A percentile compares a stretch with the other conserved stretches of the same genome.
phyloP scores from a whole-genome alignment of 2,888 invertebrate species.

The Chrysolina americana region DNA sequence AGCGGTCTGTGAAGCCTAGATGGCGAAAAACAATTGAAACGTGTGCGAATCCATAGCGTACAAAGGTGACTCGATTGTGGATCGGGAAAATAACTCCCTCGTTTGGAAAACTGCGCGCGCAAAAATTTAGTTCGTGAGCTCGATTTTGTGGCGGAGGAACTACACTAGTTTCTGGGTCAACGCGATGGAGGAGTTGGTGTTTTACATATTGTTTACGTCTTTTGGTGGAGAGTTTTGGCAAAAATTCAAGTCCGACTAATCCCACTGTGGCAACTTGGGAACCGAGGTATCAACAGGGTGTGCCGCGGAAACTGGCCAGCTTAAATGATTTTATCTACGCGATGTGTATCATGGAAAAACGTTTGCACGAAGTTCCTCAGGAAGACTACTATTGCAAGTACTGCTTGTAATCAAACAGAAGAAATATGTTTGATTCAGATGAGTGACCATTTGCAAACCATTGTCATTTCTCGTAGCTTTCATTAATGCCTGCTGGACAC shows the following conservation, averaged over 20 bases:
- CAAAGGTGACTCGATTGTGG: slow-evolving; percentile 48
- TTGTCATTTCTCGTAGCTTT: no score
- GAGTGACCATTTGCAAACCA: no score
- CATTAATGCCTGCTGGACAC: no score
- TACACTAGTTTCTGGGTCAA: slow-evolving; percentile 1
- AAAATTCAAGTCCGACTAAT: background rate
- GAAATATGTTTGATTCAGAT: no score
- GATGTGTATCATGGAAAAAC: no score
- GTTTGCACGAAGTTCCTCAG: no score
- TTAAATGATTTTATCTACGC: no score
- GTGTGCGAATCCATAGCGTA: slow-evolving; percentile 48
- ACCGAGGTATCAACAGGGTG: background rate
- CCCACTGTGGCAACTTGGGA: background rate
- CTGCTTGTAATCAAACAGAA: no score
- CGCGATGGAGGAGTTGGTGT: background rate
- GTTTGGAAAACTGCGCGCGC: slow-evolving; percentile 40
- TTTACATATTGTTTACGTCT: slow-evolving; percentile 12
- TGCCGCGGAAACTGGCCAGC: no score
- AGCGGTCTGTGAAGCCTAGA: slow-evolving; percentile 36
- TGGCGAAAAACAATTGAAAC: slow-evolving; percentile 40
- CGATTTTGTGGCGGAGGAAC: slow-evolving; percentile 1
- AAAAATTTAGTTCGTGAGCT: slow-evolving; percentile 31
- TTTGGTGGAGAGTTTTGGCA: slow-evolving; percentile 23
- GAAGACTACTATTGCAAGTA: no score
- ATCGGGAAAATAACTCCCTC: slow-evolving; percentile 45